A percentile compares a stretch with the other conserved stretches of the same genome.
phyloP scores from a whole-genome alignment of 2,888 invertebrate species.

The Caenorhabditis sp. region DNA sequence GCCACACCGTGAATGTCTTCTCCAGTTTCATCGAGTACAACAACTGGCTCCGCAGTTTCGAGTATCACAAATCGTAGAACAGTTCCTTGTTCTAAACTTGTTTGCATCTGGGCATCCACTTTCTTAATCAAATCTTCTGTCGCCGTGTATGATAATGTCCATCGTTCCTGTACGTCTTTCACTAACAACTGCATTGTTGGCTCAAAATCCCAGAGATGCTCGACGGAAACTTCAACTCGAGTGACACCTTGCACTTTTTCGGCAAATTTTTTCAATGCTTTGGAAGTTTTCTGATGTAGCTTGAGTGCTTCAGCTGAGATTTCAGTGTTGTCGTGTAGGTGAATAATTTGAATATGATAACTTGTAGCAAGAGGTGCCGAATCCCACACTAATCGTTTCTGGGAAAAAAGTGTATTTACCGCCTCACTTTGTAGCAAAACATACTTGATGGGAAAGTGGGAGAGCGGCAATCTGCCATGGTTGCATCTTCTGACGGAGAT shows the following conservation, averaged over 20 bases:
- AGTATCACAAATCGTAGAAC: conserved; percentile 68
- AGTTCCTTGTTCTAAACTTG: conserved; percentile 62
- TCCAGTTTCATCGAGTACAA: conserved; percentile 69
- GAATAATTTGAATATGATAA: conserved; percentile 79
- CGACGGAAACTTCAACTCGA: conserved; percentile 62
- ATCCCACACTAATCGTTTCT: conserved; percentile 78
- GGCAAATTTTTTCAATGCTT: conserved; percentile 58
- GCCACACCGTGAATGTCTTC: conserved; percentile 75
- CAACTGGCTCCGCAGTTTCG: conserved; percentile 62
- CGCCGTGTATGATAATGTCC: conserved; percentile 63
- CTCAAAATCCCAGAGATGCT: conserved; percentile 80
- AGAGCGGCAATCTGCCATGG: conserved; percentile 76
- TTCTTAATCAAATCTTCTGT: conserved; percentile 68
- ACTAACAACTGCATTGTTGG: conserved; percentile 65
- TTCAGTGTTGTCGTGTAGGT: conserved; percentile 74
- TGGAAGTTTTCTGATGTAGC: conserved; percentile 39
- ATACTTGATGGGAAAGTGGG: conserved; percentile 69
- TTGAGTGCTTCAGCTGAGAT: conserved; percentile 15
- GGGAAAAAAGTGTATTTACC: not conserved
- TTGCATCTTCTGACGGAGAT: conserved; percentile 71
- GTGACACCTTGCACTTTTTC: conserved; percentile 60
- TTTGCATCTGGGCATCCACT: conserved; percentile 68
- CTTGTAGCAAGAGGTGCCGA: conserved; percentile 71
- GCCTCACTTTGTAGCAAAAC: not conserved
- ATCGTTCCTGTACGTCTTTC: conserved; percentile 74